Base-by-base conservation (phyloP, 1,140 invertebrate species). In the Protaetia brevitarsis region DNA sequence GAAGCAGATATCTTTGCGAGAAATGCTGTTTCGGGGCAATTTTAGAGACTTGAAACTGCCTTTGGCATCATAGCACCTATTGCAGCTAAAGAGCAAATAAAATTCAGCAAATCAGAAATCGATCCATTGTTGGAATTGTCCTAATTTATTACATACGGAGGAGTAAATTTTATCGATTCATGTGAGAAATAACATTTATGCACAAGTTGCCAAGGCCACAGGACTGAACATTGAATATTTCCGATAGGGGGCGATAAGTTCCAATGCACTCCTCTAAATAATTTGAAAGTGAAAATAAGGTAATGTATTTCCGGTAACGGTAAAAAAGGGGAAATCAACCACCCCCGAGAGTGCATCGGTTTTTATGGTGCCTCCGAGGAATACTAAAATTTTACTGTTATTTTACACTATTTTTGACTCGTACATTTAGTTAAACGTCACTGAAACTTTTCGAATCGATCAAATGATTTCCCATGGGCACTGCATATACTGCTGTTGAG, bases 391-490 rank as follows among this genome's bases (percentile, higher is more conserved):
- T 59, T 59, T 59, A 59, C n/a, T 29, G 57, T 59, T 59, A 31
- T 59, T 27, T 26, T 19, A 31, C 29, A 11, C 27, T 31, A 59
- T 27, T 27, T n/a, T 59, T 59, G 26, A 51, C 21, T 23, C 8
- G 21, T 51, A 10, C 16, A 51, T 51, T 23, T 29, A 28, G 26
- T n/a, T 27, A n/a, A 59, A n/a, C 29, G 26, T 29, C 26, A 29
- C 26, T 13, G 26, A 11, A 29, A 59, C 27, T 59, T n/a, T 27
- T 29, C 11, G 10, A 59, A 59, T 59, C 57, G 29, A 59, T 59
- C 57, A 59, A 27, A n/a, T 59, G 57, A 59, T 59, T 59, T 59
- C 57, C 57, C 57, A 27, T 23, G 57, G 29, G 57, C 28, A 28
- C 57, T n/a, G 23, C 13, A 29, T 19, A 31, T 31, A 56, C 16